Conservation (phyloP, 2,797 vertebrate genomes). For the Chelmon rostratus region DNA sequence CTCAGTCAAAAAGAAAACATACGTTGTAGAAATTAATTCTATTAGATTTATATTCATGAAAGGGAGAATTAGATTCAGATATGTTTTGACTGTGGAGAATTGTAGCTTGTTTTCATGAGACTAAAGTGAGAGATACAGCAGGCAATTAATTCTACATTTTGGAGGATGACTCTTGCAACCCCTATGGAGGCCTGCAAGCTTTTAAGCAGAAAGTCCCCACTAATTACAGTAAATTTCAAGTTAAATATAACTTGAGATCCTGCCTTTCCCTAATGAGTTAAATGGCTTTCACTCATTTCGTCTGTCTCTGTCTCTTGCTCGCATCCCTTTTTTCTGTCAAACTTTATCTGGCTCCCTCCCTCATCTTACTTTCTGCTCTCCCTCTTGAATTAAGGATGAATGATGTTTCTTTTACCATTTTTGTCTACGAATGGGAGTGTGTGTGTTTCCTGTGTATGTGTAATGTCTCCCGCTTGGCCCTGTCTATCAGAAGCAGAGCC, state of each 20-base stretch:
- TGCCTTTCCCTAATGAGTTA: constrained; percentile 76
- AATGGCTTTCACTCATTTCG: constrained; percentile 76
- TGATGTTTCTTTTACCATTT: constrained; percentile 76
- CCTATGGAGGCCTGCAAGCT: constrained; percentile 53
- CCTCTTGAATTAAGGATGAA: constrained; percentile 81
- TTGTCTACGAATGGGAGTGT: constrained; percentile 57
- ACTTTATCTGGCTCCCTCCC: constrained; percentile 74
- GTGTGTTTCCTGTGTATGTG: constrained; percentile 65
- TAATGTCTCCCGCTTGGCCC: constrained; percentile 76
- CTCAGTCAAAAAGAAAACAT: background rate
- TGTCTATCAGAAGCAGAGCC: constrained; percentile 79
- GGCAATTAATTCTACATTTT: constrained; percentile 55
- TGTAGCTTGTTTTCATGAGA: constrained; percentile 33
- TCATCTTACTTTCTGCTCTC: constrained; percentile 74
- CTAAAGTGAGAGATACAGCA: constrained; percentile 39
- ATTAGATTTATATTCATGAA: constrained; percentile 1
- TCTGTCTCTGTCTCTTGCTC: constrained; percentile 70
- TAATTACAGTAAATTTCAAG: constrained; percentile 66
- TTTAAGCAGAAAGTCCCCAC: constrained; percentile 57
- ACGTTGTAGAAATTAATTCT: background rate
- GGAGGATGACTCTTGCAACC: constrained; percentile 42
- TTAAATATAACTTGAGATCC: constrained; percentile 72
- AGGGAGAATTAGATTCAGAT: constrained; percentile 16
- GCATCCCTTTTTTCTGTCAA: constrained; percentile 74
- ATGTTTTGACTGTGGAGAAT: constrained; percentile 26